Evolutionary conservation across 2,797 vertebrate species (phyloP).

Genomic region (Sebastes elongatus): DNA sequence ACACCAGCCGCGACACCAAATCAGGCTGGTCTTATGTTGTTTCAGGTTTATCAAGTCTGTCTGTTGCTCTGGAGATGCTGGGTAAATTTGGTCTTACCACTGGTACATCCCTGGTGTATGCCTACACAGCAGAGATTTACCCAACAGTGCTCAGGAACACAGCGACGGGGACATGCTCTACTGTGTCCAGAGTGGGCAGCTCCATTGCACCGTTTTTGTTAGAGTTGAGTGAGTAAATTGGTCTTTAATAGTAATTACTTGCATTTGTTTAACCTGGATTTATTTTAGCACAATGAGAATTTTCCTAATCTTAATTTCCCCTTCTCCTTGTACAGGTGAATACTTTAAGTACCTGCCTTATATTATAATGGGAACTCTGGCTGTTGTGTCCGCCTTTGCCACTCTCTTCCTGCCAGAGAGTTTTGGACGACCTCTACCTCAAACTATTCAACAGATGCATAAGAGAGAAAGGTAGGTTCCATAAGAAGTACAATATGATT

Average conservation of each 20-base stretch:
- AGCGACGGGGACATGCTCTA: slow-evolving; percentile 86
- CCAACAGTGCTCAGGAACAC: slow-evolving; percentile 90
- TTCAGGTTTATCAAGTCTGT: slow-evolving; percentile 75
- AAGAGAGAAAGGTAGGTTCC: slow-evolving; percentile 78
- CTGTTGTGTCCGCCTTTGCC: slow-evolving; percentile 79
- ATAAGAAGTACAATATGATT: background rate
- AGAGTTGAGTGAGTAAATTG: slow-evolving; percentile 76
- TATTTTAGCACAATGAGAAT: background rate
- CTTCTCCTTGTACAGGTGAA: slow-evolving; percentile 68
- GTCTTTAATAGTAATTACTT: background rate
- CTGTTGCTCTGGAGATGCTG: slow-evolving; percentile 84
- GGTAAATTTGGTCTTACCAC: slow-evolving; percentile 86
- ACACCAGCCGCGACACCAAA: no score
- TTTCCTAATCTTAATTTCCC: background rate
- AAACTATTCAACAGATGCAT: slow-evolving; percentile 87
- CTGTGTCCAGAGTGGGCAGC: slow-evolving; percentile 84
- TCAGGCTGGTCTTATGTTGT: no score
- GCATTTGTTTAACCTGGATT: background rate
- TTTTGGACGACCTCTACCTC: slow-evolving; percentile 84
- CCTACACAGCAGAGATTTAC: slow-evolving; percentile 88
- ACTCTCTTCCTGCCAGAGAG: slow-evolving; percentile 88
- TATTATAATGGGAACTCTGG: slow-evolving; percentile 85
- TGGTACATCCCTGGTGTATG: slow-evolving; percentile 83
- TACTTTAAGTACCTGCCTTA: slow-evolving; percentile 85
- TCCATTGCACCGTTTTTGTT: slow-evolving; percentile 87